Evolutionary conservation across 1,140 invertebrate species (phyloP).

Genomic region (Drosophila kanapiae): DNA sequence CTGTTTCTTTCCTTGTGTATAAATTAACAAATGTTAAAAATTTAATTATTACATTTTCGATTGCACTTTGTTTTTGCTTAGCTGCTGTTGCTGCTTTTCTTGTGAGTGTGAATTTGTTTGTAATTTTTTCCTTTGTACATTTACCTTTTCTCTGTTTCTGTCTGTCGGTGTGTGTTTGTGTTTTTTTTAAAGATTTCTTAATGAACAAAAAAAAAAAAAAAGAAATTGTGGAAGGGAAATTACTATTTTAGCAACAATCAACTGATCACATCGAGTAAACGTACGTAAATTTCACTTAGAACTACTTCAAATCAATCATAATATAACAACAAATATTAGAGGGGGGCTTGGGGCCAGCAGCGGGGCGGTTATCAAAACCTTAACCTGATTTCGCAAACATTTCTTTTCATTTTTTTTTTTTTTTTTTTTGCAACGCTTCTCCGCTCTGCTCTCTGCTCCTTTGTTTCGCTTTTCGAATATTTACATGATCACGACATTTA

Average conservation of each 20-base stretch:
- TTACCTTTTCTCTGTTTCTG: slow-evolving; percentile 36
- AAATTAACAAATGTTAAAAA: slow-evolving; percentile 74
- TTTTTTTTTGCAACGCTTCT: slow-evolving; percentile 13
- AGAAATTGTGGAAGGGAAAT: slow-evolving; percentile 33
- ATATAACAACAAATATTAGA: slow-evolving; percentile 77
- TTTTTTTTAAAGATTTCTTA: slow-evolving; percentile 28
- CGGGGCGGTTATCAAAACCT: slow-evolving; percentile 54
- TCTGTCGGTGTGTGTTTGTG: slow-evolving; percentile 6
- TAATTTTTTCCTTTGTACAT: slow-evolving; percentile 35
- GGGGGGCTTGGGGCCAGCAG: slow-evolving; percentile 22
- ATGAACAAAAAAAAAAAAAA: slow-evolving; percentile 31
- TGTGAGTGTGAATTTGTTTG: slow-evolving; percentile 49
- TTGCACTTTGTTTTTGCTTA: slow-evolving; percentile 70
- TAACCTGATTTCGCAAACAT: slow-evolving; percentile 47
- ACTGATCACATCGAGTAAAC: slow-evolving; percentile 76
- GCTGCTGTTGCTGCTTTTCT: slow-evolving; percentile 48
- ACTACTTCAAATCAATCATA: slow-evolving; percentile 72
- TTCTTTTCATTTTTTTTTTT: not conserved
- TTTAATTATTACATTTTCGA: slow-evolving; percentile 62
- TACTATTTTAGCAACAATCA: slow-evolving; percentile 77
- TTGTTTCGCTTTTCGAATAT: slow-evolving; percentile 51
- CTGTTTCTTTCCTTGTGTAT: slow-evolving; percentile 53
- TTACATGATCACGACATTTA: slow-evolving; percentile 48
- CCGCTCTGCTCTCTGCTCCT: slow-evolving; percentile 2
- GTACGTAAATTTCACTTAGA: slow-evolving; percentile 65